Percentiles rank a stretch among this genome's conserved stretches.
Evolutionary conservation across 2,797 vertebrate species (phyloP).

Genomic region (Buceros bicornis): DNA sequence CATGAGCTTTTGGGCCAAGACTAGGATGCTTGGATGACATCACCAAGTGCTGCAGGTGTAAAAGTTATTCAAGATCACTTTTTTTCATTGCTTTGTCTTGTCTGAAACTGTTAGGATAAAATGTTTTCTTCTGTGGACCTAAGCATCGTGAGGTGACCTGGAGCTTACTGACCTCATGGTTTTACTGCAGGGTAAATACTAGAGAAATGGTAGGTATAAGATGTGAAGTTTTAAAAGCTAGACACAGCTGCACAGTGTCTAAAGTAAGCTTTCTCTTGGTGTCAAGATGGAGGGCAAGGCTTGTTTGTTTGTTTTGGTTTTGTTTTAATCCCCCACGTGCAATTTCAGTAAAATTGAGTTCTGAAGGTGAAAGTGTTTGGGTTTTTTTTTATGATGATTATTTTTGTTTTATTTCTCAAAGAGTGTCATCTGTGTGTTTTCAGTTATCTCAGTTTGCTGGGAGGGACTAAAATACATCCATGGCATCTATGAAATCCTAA

Average conservation of each 20-base stretch:
- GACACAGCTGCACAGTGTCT: background rate
- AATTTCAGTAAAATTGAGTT: background rate
- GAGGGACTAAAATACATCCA: background rate
- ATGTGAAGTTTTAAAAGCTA: background rate
- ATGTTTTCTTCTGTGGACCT: background rate
- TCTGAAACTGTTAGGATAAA: background rate
- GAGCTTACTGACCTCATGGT: background rate
- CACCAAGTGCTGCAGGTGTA: fast-evolving
- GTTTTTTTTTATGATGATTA: background rate
- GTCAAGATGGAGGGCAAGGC: background rate
- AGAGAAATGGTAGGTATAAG: background rate
- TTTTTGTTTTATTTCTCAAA: background rate
- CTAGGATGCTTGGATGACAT: background rate
- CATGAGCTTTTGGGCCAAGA: background rate
- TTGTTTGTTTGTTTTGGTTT: background rate
- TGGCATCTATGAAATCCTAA: background rate
- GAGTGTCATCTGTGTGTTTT: background rate
- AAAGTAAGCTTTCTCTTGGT: background rate
- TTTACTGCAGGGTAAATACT: background rate
- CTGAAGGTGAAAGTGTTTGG: background rate
- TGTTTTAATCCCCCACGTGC: background rate
- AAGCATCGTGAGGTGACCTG: background rate
- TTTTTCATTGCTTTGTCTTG: background rate
- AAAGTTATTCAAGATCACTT: background rate
- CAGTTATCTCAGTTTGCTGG: background rate